Percentiles rank a stretch among this genome's conserved stretches.
These are phyloP conservation scores for Cephalopterus ornatus DNA, from an alignment of 2,113 vertebrate genomes.

Conservation along the genomic window DNA sequence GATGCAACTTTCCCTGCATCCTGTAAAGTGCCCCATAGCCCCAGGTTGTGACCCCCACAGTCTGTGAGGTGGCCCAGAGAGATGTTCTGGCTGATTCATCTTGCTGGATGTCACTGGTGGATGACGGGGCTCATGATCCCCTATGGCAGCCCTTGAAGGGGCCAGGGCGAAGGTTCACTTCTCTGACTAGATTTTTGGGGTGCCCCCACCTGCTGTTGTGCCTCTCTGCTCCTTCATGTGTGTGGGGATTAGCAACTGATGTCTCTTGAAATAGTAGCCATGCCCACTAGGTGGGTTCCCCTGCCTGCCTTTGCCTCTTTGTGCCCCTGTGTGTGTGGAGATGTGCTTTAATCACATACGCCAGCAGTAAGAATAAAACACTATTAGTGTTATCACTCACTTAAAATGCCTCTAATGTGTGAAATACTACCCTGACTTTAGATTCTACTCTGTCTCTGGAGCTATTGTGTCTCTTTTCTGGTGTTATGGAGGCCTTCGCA, in stretches of 20 bases:
- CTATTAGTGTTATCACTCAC: background rate
- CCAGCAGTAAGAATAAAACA: background rate
- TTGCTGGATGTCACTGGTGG: background rate
- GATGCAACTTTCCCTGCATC: background rate
- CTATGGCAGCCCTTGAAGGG: background rate
- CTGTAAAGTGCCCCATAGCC: background rate
- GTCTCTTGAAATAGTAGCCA: background rate
- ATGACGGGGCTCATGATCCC: background rate
- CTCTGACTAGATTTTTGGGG: background rate
- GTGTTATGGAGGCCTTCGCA: background rate
- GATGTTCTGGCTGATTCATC: background rate
- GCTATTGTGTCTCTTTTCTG: background rate
- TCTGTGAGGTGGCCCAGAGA: background rate
- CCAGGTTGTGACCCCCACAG: background rate
- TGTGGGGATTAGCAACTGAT: background rate
- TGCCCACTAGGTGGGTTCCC: background rate
- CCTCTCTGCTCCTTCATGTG: background rate
- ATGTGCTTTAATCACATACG: background rate
- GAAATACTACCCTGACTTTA: background rate
- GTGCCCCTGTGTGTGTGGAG: background rate
- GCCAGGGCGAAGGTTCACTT: fast-evolving
- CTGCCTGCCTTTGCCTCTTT: background rate
- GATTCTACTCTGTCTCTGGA: background rate
- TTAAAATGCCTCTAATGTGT: background rate
- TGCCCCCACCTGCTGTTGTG: background rate